Percentiles rank a stretch among this genome's conserved stretches.
These are phyloP conservation scores for Perizoma affinitatum DNA, from an alignment of 2,888 invertebrate genomes.

Conservation along the genomic window DNA sequence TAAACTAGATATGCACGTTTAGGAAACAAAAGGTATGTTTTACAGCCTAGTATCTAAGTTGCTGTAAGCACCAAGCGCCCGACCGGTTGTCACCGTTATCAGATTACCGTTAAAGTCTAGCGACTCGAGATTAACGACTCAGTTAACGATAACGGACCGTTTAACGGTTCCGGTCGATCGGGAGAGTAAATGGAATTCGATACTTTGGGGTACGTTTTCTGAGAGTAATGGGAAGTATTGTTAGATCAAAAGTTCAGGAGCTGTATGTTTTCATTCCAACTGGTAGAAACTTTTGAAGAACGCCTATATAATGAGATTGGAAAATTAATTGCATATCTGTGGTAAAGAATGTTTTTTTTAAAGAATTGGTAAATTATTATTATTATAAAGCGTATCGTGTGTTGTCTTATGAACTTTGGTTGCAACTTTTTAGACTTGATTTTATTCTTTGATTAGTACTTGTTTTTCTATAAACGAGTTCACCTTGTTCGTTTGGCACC, in stretches of 20 bases:
- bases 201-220: constrained; percentile 14
- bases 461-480: too few species aligned
- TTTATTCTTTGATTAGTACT: too few species aligned
- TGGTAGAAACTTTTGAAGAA: too few species aligned
- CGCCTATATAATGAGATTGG: too few species aligned
- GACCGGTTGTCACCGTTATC: constrained; percentile 35
- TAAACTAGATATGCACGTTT: background rate
- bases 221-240: constrained; percentile 9
- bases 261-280: too few species aligned
- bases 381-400: too few species aligned
- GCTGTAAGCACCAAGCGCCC: constrained; percentile 23
- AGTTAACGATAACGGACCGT: constrained; percentile 35
- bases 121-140: constrained; percentile 36
- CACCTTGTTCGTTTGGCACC: too few species aligned
- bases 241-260: background rate
- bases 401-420: too few species aligned
- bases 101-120: constrained; percentile 36
- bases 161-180: constrained; percentile 26
- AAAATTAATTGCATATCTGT: too few species aligned
- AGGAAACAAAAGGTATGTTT: constrained; percentile 1
- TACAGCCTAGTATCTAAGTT: constrained; percentile 16
- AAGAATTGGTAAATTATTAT: too few species aligned
- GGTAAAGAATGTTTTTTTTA: too few species aligned
- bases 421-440: too few species aligned
- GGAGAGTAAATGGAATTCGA: constrained; percentile 21